Evolutionary conservation across 2,113 vertebrate genomes (phyloP).

Genomic region (Oryzias curvinotus): DNA sequence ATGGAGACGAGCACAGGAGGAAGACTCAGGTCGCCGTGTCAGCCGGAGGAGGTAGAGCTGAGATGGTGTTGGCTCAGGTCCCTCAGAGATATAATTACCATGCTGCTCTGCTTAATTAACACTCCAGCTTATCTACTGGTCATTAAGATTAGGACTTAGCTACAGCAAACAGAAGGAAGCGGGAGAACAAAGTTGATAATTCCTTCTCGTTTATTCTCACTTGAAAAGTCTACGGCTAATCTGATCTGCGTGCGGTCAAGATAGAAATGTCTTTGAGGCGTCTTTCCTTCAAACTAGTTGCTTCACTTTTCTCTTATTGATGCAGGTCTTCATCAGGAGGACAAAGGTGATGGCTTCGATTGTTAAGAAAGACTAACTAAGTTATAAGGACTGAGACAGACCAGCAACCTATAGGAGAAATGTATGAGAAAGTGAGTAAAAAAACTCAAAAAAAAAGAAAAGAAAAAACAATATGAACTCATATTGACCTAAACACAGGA

Average conservation of each 20-base stretch:
- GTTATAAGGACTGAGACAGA: neutral
- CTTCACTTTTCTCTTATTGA: neutral
- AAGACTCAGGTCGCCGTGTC: conserved; percentile 42
- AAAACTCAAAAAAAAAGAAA: too few relatives aligned
- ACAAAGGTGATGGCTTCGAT: neutral
- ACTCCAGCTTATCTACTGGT: conserved; percentile 57
- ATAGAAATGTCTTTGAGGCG: conserved; percentile 4
- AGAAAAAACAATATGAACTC: neutral
- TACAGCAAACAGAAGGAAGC: conserved; percentile 49
- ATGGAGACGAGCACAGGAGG: conserved; percentile 27
- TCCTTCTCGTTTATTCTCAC: conserved; percentile 31
- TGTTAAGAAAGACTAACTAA: neutral
- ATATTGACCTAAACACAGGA: too few relatives aligned
- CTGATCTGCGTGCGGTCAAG: conserved; percentile 20
- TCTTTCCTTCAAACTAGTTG: conserved; percentile 1
- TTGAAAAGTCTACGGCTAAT: conserved; percentile 20
- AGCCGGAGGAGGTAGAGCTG: conserved; percentile 39
- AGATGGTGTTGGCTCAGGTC: conserved; percentile 42
- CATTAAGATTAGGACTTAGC: conserved; percentile 62
- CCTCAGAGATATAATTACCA: conserved; percentile 63
- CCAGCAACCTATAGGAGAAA: too few relatives aligned
- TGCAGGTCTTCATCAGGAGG: neutral
- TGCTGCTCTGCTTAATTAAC: conserved; percentile 64
- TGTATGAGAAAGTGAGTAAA: neutral
- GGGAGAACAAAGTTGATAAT: conserved; percentile 52